Base-by-base conservation (phyloP, 2,113 vertebrate species). In the Raphicerus campestris region DNA sequence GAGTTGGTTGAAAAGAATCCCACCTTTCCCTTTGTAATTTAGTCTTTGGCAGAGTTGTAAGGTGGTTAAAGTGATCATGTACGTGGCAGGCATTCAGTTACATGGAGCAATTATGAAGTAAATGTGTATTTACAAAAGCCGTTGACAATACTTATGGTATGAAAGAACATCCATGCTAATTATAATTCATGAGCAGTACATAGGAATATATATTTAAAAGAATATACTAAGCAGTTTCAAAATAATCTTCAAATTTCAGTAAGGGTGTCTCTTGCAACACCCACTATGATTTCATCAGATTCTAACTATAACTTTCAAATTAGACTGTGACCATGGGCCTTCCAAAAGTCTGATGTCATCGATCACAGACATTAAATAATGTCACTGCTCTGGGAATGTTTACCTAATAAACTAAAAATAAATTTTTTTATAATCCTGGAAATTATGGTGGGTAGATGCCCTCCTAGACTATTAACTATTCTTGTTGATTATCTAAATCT, bases 301-400 rank as follows among this genome's bases (percentile, higher is more conserved):
- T 95, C 93, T 94, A 88, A 96, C 66, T 82, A 45, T 93, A 96
- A 39, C 85, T 95, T 91, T 95, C 60, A 91, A 96, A 95, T 97
- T 92, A 94, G 49, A 45, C 85, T 87, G 28, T 82, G 81, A 77
- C 88, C 85, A 53, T 2, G 42, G 61, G 80, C 81, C 94, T 97
- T 97, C 89, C 94, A 49, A 96, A 96, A 83, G 78, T 94, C 95
- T 97, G 97, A 97, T 91, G 95, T 93, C 98, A 97, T 75, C 4
- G 1, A 92, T 93, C 82, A 73, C 70, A 86, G 84, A 90, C 39
- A 75, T 75, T 75, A 75, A 75, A 75, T 93, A n/a, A 96, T 97
- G 94, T 88, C 95, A 86, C 49, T 78, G 42, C 26, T 92, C 77
- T 94, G 45, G 89, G 63, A 95, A 87, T 93, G 70, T 53, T 94